Percentiles rank a stretch among this genome's conserved stretches.
phyloP scores from a whole-genome alignment of 2,113 vertebrate genomes.

The Callaeas wilsoni region DNA sequence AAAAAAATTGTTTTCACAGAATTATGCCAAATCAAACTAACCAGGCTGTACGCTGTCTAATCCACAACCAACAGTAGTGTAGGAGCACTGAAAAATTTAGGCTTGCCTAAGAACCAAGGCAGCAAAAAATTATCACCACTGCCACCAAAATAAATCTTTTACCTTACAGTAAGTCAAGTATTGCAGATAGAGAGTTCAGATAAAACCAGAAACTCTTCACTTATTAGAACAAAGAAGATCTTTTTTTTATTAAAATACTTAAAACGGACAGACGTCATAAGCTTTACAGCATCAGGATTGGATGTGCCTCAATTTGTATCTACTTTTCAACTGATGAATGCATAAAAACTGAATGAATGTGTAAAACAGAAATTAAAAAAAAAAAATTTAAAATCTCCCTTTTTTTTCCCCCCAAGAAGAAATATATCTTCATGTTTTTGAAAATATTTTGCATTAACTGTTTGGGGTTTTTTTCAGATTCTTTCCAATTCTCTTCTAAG shows the following conservation, averaged over 20 bases:
- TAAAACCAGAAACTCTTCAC: neutral
- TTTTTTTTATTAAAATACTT: neutral
- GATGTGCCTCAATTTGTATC: neutral
- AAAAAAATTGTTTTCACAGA: neutral
- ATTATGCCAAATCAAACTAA: neutral
- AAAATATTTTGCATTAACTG: neutral
- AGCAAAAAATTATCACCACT: neutral
- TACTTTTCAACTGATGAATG: neutral
- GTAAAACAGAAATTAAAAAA: neutral
- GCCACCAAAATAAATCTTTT: neutral
- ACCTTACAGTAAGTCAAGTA: neutral
- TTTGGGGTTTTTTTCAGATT: neutral
- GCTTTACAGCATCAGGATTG: neutral
- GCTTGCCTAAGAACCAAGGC: neutral
- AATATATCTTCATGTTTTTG: neutral
- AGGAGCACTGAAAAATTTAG: neutral
- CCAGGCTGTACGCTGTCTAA: neutral
- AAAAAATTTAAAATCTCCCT: accelerated
- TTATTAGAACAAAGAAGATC: neutral
- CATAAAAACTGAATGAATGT: neutral
- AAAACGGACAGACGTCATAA: neutral
- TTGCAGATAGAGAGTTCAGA: neutral
- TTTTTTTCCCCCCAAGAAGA: accelerated
- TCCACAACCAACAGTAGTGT: neutral
- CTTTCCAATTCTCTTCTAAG: neutral